Conservation (phyloP, 1,140 invertebrate species). For the Meteorus sp. region DNA sequence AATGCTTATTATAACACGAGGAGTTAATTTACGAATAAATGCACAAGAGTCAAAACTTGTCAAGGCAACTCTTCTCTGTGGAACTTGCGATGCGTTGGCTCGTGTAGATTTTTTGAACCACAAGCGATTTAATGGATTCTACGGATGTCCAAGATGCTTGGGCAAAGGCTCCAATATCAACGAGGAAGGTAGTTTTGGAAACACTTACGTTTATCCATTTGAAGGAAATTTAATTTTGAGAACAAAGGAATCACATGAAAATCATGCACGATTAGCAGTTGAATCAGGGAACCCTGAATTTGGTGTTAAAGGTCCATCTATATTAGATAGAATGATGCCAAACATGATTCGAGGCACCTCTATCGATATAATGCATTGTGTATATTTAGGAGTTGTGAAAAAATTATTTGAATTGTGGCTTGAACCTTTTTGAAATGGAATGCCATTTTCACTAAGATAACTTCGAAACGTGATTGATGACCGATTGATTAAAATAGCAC, state of each 20-base stretch:
- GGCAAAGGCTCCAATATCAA: background rate
- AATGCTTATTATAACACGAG: background rate
- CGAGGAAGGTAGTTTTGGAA: background rate
- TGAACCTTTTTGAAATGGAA: constrained; percentile 8
- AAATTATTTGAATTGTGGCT: constrained; percentile 23
- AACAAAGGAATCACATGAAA: constrained; percentile 15
- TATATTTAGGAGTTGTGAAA: constrained; percentile 6
- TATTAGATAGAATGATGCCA: background rate
- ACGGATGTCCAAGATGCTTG: constrained; percentile 16
- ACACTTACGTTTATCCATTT: background rate
- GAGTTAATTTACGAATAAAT: background rate
- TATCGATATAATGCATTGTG: constrained; percentile 11
- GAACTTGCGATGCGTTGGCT: constrained; percentile 13
- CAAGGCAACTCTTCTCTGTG: constrained; percentile 16
- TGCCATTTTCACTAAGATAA: constrained; percentile 4
- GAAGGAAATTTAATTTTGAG: constrained; percentile 4
- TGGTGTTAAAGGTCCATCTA: constrained; percentile 26
- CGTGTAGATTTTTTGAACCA: constrained; percentile 9
- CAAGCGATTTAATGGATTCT: constrained; percentile 11
- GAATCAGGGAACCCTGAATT: constrained; percentile 8
- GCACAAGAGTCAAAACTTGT: background rate
- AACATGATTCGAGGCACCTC: constrained; percentile 5
- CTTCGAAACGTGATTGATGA: background rate
- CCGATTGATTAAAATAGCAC: too few relatives aligned
- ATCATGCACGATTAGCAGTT: constrained; percentile 11